phyloP scores from a whole-genome alignment of 2,888 invertebrate species.

The Drosophila pegasa region DNA sequence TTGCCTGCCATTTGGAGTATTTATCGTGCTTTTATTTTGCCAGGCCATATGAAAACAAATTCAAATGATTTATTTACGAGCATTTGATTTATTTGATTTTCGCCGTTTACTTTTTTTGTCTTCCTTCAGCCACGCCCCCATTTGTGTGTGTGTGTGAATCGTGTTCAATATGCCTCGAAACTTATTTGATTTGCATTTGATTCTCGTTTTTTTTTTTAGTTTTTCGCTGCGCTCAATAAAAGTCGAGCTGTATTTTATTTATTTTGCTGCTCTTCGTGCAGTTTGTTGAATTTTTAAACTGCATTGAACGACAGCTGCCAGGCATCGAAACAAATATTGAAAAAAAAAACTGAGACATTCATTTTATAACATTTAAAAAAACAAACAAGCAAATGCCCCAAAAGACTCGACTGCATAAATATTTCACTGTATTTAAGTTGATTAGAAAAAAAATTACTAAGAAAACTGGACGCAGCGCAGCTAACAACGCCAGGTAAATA shows the following conservation, averaged over 20 bases:
- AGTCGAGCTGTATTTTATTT: not conserved
- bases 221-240: constrained; percentile 63
- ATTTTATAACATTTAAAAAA: constrained; percentile 13
- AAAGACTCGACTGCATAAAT: constrained; percentile 16
- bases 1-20: constrained; percentile 55
- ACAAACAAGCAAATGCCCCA: not conserved
- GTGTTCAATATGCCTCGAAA: constrained; percentile 24
- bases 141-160: constrained; percentile 7
- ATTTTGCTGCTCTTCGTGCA: constrained; percentile 15
- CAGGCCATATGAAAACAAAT: constrained; percentile 75
- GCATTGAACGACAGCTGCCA: constrained; percentile 32
- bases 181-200: constrained; percentile 39
- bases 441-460: constrained; percentile 27
- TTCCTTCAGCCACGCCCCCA: not conserved
- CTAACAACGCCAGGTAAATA: constrained; percentile 16
- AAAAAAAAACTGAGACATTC: not conserved
- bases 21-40: constrained; percentile 80
- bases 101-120: constrained; percentile 50
- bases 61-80: constrained; percentile 84
- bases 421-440: constrained; percentile 42
- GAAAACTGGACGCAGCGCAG: not conserved
- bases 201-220: constrained; percentile 42
- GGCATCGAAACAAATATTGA: constrained; percentile 1
- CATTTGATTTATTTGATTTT: constrained; percentile 83
- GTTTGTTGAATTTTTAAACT: constrained; percentile 41